Conservation (phyloP, 1,140 invertebrate genomes). For the Heterodera carotae region DNA sequence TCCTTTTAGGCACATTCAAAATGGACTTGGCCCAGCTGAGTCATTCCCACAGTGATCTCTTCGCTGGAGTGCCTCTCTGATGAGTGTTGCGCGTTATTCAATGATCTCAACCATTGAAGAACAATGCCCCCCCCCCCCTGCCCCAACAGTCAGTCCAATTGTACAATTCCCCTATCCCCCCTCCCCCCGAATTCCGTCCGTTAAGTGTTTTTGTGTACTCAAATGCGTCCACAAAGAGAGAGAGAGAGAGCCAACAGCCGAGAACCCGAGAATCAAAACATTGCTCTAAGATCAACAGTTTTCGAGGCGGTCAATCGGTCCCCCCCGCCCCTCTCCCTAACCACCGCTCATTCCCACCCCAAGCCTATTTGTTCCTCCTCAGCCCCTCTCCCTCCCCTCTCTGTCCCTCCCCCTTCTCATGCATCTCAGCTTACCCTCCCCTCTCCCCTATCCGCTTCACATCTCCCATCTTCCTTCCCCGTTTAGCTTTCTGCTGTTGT, state of each 20-base stretch:
- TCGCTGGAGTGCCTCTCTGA: slow-evolving; percentile 34
- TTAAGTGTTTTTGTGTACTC: background rate
- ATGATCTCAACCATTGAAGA: background rate
- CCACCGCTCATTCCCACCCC: no score
- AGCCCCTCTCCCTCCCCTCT: no score
- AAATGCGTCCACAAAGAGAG: background rate
- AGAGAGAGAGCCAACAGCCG: no score
- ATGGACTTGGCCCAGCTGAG: slow-evolving; percentile 28
- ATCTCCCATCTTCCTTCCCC: no score
- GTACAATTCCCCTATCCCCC: background rate
- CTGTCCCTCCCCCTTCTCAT: no score
- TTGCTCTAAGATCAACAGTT: background rate
- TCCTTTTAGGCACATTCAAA: slow-evolving; percentile 33
- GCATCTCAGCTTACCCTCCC: no score
- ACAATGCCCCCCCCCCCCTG: slow-evolving; percentile 1
- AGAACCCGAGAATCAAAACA: background rate
- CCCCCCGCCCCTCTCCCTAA: no score
- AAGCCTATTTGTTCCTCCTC: no score
- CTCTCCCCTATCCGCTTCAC: no score
- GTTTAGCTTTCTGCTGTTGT: no score
- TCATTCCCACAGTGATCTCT: slow-evolving; percentile 30
- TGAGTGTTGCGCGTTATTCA: slow-evolving; percentile 3
- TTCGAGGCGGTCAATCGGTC: background rate
- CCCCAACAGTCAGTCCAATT: no score
- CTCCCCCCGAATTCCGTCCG: background rate